Conservation (phyloP, 2,113 vertebrate species). For the Otis tarda region DNA sequence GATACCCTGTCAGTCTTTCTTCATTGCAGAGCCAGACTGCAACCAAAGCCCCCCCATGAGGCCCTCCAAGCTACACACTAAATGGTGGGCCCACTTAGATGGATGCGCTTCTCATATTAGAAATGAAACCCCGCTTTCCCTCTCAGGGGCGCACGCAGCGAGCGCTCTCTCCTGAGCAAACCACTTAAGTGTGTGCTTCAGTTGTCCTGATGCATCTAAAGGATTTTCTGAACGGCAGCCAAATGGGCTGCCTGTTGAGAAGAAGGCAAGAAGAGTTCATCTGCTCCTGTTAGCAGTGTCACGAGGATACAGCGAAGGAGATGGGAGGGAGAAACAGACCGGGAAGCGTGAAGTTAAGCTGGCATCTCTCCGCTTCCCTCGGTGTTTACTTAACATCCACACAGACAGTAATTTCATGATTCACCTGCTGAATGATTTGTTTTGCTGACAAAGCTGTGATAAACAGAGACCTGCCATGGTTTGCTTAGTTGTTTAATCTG, state of each 20-base stretch:
- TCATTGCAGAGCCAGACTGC: neutral
- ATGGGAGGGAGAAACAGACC: neutral
- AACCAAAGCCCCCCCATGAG: neutral
- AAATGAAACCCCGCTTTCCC: neutral
- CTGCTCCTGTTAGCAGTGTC: neutral
- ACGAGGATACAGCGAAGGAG: neutral
- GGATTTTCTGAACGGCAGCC: neutral
- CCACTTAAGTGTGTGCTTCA: neutral
- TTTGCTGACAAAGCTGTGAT: constrained; percentile 18
- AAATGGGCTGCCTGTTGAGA: neutral
- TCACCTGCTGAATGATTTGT: constrained; percentile 54
- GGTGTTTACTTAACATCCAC: neutral
- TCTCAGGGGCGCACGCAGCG: neutral
- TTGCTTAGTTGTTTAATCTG: neutral
- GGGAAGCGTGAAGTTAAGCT: neutral
- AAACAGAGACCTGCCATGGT: constrained; percentile 30
- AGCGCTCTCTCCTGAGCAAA: neutral
- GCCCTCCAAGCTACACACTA: neutral
- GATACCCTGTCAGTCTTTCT: neutral
- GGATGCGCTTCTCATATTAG: neutral
- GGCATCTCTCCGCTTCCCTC: neutral
- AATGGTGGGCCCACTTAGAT: neutral
- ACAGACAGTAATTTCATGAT: constrained; percentile 16
- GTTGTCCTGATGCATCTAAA: neutral
- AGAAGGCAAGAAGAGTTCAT: neutral